Conservation (phyloP, 2,888 invertebrate genomes). For the Esperia sulphurella region DNA sequence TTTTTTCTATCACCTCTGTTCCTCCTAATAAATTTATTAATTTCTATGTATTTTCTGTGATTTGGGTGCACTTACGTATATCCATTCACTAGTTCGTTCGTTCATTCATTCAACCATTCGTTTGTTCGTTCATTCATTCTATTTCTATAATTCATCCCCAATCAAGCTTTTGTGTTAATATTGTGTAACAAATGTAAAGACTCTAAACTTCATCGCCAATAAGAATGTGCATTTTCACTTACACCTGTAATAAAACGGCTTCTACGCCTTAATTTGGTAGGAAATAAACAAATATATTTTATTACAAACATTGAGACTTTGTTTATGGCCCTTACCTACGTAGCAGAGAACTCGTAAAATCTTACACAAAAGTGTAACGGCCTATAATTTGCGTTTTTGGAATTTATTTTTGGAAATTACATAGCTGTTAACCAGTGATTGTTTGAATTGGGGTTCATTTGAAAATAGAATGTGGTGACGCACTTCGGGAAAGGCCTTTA, state of each 20-base stretch:
- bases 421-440: background rate
- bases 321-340: conserved; percentile 18
- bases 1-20: too few species aligned
- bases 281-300: conserved; percentile 20
- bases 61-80: too few species aligned
- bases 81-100: too few species aligned
- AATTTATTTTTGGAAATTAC: conserved; percentile 6
- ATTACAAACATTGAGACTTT: conserved; percentile 17
- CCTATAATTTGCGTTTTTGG: conserved; percentile 15
- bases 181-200: background rate
- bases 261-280: conserved; percentile 3
- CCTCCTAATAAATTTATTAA: too few species aligned
- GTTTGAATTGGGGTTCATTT: background rate
- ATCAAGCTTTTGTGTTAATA: background rate
- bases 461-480: too few species aligned
- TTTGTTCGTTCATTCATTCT: too few species aligned
- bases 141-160: background rate
- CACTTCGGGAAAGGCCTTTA: too few species aligned
- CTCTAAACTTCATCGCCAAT: background rate
- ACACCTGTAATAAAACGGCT: background rate
- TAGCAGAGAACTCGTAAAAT: conserved; percentile 15
- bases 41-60: too few species aligned
- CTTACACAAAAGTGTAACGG: conserved; percentile 12
- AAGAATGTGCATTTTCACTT: background rate
- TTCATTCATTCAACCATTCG: too few species aligned